phyloP scores from a whole-genome alignment of 2,113 vertebrate species.

The Campylorhamphus procurvoides region DNA sequence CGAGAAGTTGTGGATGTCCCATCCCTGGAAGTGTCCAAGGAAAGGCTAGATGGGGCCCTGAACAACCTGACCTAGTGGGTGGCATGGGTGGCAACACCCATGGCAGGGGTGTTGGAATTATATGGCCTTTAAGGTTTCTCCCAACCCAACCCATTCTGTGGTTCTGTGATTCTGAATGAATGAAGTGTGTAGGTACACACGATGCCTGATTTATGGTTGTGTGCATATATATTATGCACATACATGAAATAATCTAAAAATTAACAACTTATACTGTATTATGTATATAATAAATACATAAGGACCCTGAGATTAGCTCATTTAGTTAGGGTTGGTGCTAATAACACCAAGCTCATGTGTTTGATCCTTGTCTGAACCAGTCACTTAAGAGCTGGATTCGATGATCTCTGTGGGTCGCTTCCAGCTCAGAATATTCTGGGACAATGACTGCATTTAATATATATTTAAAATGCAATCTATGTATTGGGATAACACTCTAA shows the following conservation, averaged over 20 bases:
- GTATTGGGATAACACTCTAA: background rate
- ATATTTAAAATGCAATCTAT: background rate
- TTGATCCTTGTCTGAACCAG: background rate
- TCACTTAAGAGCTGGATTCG: background rate
- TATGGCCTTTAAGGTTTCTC: background rate
- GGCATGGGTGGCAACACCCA: background rate
- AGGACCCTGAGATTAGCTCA: background rate
- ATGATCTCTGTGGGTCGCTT: background rate
- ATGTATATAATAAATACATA: background rate
- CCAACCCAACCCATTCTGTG: background rate
- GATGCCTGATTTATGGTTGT: background rate
- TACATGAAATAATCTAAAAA: background rate
- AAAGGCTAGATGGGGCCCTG: fast-evolving
- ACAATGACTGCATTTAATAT: background rate
- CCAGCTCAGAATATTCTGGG: background rate
- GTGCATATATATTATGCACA: background rate
- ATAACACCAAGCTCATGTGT: background rate
- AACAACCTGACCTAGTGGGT: fast-evolving
- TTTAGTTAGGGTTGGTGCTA: background rate
- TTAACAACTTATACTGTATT: background rate
- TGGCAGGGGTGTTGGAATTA: background rate
- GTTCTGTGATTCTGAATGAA: background rate
- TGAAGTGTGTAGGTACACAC: fast-evolving
- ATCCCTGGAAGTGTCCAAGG: background rate
- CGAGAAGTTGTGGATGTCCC: background rate